Evolutionary conservation across 2,797 vertebrate species (phyloP).

Genomic region (Hippoglossus hippoglossus): DNA sequence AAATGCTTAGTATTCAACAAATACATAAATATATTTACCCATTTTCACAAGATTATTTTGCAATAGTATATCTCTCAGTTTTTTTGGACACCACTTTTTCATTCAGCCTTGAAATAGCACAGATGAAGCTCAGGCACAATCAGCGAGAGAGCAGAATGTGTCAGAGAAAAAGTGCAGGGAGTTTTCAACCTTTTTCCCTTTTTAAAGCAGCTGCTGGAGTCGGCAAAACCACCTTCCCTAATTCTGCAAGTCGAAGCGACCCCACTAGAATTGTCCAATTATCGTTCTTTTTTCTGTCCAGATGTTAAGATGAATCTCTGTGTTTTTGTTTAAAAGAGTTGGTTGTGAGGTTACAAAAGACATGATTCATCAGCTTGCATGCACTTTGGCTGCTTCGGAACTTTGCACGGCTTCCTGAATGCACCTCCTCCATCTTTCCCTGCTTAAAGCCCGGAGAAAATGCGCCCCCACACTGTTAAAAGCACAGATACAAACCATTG

Average conservation of each 20-base stretch:
- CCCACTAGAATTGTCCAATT: constrained; percentile 4
- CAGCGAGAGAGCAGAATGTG: constrained; percentile 23
- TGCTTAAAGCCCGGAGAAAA: background rate
- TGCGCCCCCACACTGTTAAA: background rate
- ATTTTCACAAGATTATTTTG: background rate
- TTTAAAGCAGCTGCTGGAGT: background rate
- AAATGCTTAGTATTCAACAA: no score
- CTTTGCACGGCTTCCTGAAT: constrained; percentile 25
- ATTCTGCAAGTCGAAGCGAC: constrained; percentile 10
- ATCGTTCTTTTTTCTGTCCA: constrained; percentile 29
- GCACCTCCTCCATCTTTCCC: constrained; percentile 40
- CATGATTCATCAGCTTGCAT: constrained; percentile 45
- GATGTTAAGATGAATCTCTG: constrained; percentile 44
- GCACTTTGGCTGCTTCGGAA: constrained; percentile 23
- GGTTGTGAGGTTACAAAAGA: constrained; percentile 37
- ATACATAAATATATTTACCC: no score
- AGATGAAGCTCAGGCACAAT: constrained; percentile 25
- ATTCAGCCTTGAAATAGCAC: constrained; percentile 21
- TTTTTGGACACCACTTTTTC: constrained; percentile 17
- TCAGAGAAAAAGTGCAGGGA: constrained; percentile 22
- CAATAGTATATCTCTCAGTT: no score
- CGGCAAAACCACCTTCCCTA: constrained; percentile 13
- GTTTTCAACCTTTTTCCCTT: background rate
- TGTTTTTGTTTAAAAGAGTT: constrained; percentile 11
- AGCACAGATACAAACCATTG: background rate